These are phyloP conservation scores for Pipra filicauda DNA, from an alignment of 2,113 vertebrate species.

Conservation along the genomic window DNA sequence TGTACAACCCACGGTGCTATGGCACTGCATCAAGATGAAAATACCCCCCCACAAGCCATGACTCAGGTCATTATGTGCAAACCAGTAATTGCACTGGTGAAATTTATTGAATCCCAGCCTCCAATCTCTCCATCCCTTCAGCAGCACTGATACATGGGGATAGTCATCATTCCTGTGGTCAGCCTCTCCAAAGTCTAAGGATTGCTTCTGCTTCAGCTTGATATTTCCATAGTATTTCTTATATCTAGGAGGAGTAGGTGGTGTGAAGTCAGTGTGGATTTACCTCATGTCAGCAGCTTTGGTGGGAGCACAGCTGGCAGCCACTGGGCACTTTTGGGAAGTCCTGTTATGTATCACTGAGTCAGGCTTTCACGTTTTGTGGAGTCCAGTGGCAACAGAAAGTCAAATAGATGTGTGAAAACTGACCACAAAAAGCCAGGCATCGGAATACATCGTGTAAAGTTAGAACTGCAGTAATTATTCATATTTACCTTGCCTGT, in stretches of 20 bases:
- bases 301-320: not conserved
- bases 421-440: not conserved
- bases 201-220: not conserved
- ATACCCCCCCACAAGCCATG: not conserved
- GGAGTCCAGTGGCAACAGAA: not conserved
- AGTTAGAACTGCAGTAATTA: not conserved
- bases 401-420: not conserved
- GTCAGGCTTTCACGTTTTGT: not conserved
- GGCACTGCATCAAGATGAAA: not conserved
- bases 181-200: not conserved
- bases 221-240: not conserved
- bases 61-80: slow-evolving; percentile 36
- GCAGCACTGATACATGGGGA: not conserved
- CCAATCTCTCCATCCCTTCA: not conserved
- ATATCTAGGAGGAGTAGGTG: not conserved
- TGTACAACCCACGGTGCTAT: not conserved
- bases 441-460: not conserved
- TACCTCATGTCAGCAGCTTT: not conserved
- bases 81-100: not conserved
- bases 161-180: not conserved
- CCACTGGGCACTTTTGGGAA: not conserved
- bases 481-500: not conserved
- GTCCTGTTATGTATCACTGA: not conserved
- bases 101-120: not conserved
- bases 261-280: not conserved